Percentiles rank a stretch among this genome's conserved stretches.
These are phyloP conservation scores for Cranoglanis bouderius DNA, from an alignment of 2,113 vertebrate species.

Conservation along the genomic window DNA sequence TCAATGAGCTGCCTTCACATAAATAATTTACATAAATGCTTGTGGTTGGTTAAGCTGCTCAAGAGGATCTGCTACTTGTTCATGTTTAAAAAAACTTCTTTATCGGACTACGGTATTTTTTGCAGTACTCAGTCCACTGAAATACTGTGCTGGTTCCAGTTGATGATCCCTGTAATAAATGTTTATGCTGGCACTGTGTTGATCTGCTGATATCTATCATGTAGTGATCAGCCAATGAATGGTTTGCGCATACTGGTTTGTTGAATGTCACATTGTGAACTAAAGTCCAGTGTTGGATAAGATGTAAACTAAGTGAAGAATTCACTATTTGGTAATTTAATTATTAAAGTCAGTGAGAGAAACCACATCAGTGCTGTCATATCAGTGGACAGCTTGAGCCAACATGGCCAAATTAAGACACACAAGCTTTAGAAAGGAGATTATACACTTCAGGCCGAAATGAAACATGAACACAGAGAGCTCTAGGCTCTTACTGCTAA, in stretches of 20 bases:
- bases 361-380: neutral
- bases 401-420: constrained; percentile 37
- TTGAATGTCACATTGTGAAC: neutral
- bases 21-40: neutral
- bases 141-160: neutral
- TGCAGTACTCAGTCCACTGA: neutral
- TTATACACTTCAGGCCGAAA: constrained; percentile 17
- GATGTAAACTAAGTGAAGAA: neutral
- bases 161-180: neutral
- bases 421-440: neutral
- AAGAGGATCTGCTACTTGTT: too few species aligned
- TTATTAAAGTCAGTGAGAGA: neutral
- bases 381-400: neutral
- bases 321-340: neutral
- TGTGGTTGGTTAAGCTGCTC: neutral
- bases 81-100: too few species aligned
- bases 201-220: neutral
- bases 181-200: neutral
- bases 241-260: neutral
- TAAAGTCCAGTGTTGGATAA: neutral
- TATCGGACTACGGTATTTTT: too few species aligned
- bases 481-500: constrained; percentile 15
- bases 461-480: constrained; percentile 10
- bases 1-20: neutral
- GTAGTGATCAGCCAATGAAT: neutral